Evolutionary conservation across 2,113 vertebrate species (phyloP).

Genomic region (Gambusia affinis): DNA sequence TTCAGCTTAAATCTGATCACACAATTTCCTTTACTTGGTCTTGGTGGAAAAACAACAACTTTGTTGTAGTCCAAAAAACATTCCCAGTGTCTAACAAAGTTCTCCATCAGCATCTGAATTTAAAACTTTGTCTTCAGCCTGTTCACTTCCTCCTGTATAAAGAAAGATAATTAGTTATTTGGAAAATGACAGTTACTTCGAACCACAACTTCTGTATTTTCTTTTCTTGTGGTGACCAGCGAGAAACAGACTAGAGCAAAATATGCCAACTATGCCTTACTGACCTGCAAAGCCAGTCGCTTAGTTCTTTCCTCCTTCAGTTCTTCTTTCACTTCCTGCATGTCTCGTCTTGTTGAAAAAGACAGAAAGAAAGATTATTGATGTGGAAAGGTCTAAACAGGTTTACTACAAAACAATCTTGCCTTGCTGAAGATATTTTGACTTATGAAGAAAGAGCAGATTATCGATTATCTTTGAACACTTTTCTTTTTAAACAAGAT

Average conservation of each 20-base stretch:
- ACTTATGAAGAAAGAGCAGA: background rate
- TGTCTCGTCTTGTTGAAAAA: constrained; percentile 71
- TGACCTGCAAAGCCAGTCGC: constrained; percentile 74
- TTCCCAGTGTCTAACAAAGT: constrained; percentile 18
- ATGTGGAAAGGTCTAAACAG: constrained; percentile 7
- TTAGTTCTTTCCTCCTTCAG: constrained; percentile 75
- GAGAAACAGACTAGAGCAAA: background rate
- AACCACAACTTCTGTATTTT: constrained; percentile 13
- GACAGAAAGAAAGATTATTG: constrained; percentile 24
- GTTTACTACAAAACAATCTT: background rate
- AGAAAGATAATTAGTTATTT: background rate
- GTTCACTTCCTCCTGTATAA: constrained; percentile 73
- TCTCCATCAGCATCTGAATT: constrained; percentile 3
- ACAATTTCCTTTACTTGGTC: background rate
- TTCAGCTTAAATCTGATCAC: background rate
- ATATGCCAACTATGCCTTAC: constrained; percentile 16
- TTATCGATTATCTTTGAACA: background rate
- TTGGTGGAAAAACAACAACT: constrained; percentile 7
- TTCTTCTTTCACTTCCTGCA: constrained; percentile 81
- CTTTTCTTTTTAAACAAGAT: background rate
- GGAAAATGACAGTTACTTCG: background rate
- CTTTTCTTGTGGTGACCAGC: background rate
- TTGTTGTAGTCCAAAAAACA: constrained; percentile 14
- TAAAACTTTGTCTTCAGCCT: constrained; percentile 64
- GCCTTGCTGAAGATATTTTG: background rate